Evolutionary conservation across 1,140 invertebrate species (phyloP).

Genomic region (Calosoma granatense): DNA sequence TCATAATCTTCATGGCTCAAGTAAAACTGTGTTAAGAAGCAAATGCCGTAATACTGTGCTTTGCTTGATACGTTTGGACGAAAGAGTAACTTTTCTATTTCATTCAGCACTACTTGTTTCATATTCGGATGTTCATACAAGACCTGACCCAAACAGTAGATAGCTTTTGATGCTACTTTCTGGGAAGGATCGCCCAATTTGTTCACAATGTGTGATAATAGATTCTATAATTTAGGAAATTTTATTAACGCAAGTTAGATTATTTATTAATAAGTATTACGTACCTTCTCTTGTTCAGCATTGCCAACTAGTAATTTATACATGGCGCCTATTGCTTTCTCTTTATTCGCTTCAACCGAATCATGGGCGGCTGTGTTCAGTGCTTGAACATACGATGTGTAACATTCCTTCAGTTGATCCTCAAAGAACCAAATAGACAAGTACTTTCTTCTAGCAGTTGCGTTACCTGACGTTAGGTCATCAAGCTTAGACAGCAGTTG

Average conservation of each 20-base stretch:
- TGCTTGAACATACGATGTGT: conserved; percentile 54
- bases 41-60: conserved; percentile 90
- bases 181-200: conserved; percentile 90
- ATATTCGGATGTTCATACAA: conserved; percentile 84
- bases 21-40: conserved; percentile 78
- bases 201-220: conserved; percentile 78
- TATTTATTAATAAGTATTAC: conserved; percentile 14
- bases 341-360: conserved; percentile 66
- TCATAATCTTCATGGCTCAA: conserved; percentile 59
- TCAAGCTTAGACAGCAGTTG: conserved; percentile 45
- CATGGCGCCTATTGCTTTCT: conserved; percentile 68
- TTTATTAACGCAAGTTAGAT: not conserved
- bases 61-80: conserved; percentile 69
- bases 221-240: conserved; percentile 42
- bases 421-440: conserved; percentile 68
- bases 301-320: conserved; percentile 70
- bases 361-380: conserved; percentile 55
- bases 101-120: conserved; percentile 75
- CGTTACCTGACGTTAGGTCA: conserved; percentile 40
- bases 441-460: conserved; percentile 42
- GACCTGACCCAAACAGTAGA: conserved; percentile 76
- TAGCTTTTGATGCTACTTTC: conserved; percentile 77
- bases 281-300: conserved; percentile 79
- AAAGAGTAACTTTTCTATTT: conserved; percentile 85
- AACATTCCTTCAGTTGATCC: conserved; percentile 67